Evolutionary conservation across 2,888 invertebrate genomes (phyloP), one percentile per base, ranked within the genome.

Genomic region (Buathra laborator): DNA sequence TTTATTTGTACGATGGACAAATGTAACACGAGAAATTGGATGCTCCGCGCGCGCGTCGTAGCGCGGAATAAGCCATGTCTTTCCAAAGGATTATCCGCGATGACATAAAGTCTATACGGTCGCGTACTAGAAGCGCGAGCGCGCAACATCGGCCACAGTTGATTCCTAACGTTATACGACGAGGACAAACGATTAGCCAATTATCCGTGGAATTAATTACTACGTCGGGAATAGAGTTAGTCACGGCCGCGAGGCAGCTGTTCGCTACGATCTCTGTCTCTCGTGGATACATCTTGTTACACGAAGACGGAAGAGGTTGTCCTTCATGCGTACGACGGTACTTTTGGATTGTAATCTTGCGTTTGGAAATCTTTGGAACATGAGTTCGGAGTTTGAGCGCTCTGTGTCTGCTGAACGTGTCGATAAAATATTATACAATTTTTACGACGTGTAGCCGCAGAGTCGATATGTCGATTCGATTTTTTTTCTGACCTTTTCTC

Each of bases 141-240:
- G 5, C 37, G 37, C 37, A 37, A 9, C 37, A 37, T 37, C 37
- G 37, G 37, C 37, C 37, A 14, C n/a, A 14, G 76, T 81, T 76
- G 81, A 84, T 84, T 32, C 32, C 72, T 43, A 68, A 77, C 72
- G 76, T 76, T n/a, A 29, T 70, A 44, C 14, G 56, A 66, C 78
- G 82, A 81, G 77, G 53, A 80, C 67, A 70, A 87, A 77, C 82
- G 82, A 86, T 87, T 87, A 84, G 84, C 80, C 84, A 86, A 87
- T 86, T 87, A 87, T 86, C 86, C 84, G 62, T 77, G 80, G 81
- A 87, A 87, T 86, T 87, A 87, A 87, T 87, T 79, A 83, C 82
- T 80, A 59, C 84, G 79, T 81, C 81, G 66, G 59, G 72, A 66
- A 75, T 75, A 84, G 76, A 82, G 80, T 86, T 82, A 86, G 86